Conservation (phyloP, 64 coral and sea anemone species). For the Actinia tenebrosa region DNA sequence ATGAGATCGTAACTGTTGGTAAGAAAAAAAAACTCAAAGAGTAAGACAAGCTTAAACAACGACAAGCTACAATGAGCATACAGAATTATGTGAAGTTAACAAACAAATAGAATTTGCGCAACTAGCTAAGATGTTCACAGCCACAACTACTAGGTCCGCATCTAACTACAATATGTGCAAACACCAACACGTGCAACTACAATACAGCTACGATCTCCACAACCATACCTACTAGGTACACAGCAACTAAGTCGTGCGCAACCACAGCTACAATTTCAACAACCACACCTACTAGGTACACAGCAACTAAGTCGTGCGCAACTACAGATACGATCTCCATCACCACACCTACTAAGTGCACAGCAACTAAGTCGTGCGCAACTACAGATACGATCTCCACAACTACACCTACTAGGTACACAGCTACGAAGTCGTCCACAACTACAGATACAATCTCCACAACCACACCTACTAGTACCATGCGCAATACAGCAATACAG, state of each 20-base stretch:
- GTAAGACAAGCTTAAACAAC: not conserved
- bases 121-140: not conserved
- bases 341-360: not conserved
- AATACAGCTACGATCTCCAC: not conserved
- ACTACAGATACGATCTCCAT: not conserved
- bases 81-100: not conserved
- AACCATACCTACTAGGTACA: not conserved
- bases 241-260: too few species aligned
- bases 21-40: not conserved
- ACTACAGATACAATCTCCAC: not conserved
- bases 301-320: not conserved
- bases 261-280: too few species aligned
- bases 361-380: not conserved
- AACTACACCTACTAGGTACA: not conserved
- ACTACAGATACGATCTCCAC: not conserved
- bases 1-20: constrained; percentile 60
- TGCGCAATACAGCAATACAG: too few species aligned
- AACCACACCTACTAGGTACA: not conserved
- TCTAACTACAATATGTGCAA: not conserved
- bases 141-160: not conserved
- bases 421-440: not conserved
- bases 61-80: not conserved
- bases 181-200: not conserved
- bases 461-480: not conserved
- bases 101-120: not conserved